These are phyloP conservation scores for Sclerurus mexicanus DNA, from an alignment of 2,113 vertebrate species.

Conservation along the genomic window DNA sequence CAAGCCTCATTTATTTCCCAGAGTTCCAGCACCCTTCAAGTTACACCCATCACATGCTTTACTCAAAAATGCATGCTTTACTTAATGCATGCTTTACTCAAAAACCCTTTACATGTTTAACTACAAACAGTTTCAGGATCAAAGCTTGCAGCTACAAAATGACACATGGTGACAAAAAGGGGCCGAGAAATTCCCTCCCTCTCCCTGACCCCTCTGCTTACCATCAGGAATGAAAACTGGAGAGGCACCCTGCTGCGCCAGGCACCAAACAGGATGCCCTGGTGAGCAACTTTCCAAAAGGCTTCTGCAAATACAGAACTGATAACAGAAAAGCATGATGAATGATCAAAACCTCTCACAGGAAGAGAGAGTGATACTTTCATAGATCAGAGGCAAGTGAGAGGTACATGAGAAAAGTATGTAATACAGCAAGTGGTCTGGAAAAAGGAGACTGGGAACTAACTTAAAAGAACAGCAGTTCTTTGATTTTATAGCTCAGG, in stretches of 20 bases:
- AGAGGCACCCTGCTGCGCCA: not conserved
- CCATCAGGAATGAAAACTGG: not conserved
- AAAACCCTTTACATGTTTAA: not conserved
- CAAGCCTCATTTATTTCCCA: not conserved
- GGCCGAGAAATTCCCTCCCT: not conserved
- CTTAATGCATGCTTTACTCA: not conserved
- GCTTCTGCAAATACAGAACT: not conserved
- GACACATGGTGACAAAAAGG: not conserved
- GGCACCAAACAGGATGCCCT: not conserved
- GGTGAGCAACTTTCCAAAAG: not conserved
- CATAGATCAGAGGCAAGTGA: not conserved
- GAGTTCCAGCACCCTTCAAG: not conserved
- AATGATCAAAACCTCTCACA: not conserved
- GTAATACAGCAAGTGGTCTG: not conserved
- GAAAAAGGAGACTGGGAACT: not conserved
- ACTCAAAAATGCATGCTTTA: not conserved
- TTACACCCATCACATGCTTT: not conserved
- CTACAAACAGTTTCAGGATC: not conserved
- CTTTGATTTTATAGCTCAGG: not conserved
- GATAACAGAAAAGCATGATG: not conserved
- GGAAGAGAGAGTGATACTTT: not conserved
- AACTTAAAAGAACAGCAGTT: not conserved
- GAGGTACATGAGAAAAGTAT: not conserved
- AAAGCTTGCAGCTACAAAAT: not conserved
- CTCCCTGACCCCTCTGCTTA: not conserved